Base-by-base conservation (phyloP, 2,888 invertebrate species). In the Endotricha flammealis region DNA sequence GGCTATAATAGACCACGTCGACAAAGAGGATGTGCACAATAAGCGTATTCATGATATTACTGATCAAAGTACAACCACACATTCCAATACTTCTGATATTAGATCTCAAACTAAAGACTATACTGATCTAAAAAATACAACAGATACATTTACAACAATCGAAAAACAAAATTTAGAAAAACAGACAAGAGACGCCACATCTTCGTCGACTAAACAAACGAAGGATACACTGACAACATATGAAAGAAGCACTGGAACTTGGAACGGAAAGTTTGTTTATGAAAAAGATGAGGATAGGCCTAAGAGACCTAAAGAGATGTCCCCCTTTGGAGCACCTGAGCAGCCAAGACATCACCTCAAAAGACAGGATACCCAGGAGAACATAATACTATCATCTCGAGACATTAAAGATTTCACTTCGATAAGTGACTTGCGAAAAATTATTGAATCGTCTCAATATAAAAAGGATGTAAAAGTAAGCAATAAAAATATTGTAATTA, bases 251-350 rank as follows among this genome's bases (percentile, higher is more conserved):
- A 85, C 85, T 12, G 86, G 86, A 37, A 74, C 86, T 6, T 90
- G 90, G 90, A 89, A 90, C 39, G 89, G 90, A 7, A 88, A 87
- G 49, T 90, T 89, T 41, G 62, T 69, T 11, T 86, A 88, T 45
- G 89, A 89, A 60, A 87, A 73, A 43, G 78, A 82, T 33, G 77
- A 80, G 34, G 81, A 78, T 30, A 74, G 79, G 42, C 81, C 82
- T 8, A 79, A 73, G 50, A 68, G 52, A 46, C 81, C 81, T 0
- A 82, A 81, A 49, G 62, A 82, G 55, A 69, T 73, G 64, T 80
- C 85, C 36, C 83, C 85, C 7, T 82, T 80, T 50, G 80, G 79
- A n/a, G 67, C 63, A 41, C 65, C 77, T 16, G 83, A 83, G 46
- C 68, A 71, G 44, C 82, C 82, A 8, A 73, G 70, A 42, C 85